A percentile compares a stretch with the other conserved stretches of the same genome.
These are phyloP conservation scores for Antedon mediterranea DNA, from an alignment of 53 echinoderm and acorn worm species.

Conservation along the genomic window DNA sequence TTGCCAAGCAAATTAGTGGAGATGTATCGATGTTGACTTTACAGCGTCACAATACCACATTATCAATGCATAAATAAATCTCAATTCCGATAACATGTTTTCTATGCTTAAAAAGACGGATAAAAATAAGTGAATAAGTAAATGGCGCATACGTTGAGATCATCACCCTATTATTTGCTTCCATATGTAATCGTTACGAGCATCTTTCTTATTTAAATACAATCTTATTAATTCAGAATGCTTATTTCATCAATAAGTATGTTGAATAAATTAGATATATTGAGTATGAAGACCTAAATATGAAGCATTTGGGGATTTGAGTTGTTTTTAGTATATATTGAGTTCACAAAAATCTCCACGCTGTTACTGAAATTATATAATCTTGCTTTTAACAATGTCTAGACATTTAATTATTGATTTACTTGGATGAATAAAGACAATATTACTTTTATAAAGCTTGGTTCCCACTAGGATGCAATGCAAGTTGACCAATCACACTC, in stretches of 20 bases:
- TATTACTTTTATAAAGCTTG: too few species aligned
- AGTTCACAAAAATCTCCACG: too few species aligned
- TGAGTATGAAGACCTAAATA: neutral
- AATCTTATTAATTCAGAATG: neutral
- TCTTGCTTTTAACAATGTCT: too few species aligned
- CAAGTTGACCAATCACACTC: too few species aligned
- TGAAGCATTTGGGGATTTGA: too few species aligned
- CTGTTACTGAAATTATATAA: too few species aligned
- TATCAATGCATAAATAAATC: neutral
- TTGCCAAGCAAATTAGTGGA: neutral
- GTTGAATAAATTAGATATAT: neutral
- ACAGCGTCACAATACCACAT: neutral
- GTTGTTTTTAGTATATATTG: too few species aligned
- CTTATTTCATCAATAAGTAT: neutral
- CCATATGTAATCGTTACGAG: neutral
- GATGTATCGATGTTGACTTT: neutral
- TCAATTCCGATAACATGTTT: neutral
- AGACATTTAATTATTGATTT: too few species aligned
- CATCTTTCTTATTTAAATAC: neutral
- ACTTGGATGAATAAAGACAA: too few species aligned
- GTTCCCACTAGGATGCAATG: too few species aligned
- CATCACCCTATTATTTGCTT: neutral
- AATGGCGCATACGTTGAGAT: neutral
- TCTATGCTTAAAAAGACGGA: neutral
- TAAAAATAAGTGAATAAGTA: neutral